Percentiles rank a stretch among this genome's conserved stretches.
phyloP scores from a whole-genome alignment of 2,888 invertebrate species.

The Lamproptera curius region DNA sequence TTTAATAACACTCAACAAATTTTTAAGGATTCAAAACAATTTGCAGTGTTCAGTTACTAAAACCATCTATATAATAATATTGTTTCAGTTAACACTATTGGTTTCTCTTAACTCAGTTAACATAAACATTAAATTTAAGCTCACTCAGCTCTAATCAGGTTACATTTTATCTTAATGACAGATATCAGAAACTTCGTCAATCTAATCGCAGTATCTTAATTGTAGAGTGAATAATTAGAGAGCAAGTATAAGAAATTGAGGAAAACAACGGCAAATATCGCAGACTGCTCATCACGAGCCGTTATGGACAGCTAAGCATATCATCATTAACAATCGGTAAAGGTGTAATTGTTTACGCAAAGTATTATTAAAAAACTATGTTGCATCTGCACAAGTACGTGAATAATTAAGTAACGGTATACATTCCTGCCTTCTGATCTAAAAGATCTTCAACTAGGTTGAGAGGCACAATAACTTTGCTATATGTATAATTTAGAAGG shows the following conservation, averaged over 20 bases:
- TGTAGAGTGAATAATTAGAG: not conserved
- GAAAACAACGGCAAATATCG: slow-evolving; percentile 16
- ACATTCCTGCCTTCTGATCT: no score
- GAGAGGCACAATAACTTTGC: not conserved
- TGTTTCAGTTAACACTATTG: no score
- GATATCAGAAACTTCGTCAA: no score
- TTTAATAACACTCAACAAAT: no score
- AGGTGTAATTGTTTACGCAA: not conserved
- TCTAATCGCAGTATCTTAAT: no score
- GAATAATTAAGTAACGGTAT: not conserved
- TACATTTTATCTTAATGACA: no score
- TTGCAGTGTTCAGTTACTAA: no score
- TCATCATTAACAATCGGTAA: slow-evolving; percentile 3
- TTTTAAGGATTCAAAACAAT: no score
- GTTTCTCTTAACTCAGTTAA: no score
- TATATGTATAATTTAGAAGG: not conserved
- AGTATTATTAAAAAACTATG: not conserved
- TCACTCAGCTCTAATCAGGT: no score
- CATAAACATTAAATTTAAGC: no score
- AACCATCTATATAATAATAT: no score
- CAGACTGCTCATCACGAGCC: slow-evolving; percentile 12
- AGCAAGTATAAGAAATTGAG: slow-evolving; percentile 2
- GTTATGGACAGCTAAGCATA: slow-evolving; percentile 8
- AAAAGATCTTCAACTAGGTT: not conserved
- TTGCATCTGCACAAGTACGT: not conserved